Base-by-base conservation (phyloP, 1,140 invertebrate species). In the Ganaspis sp. region DNA sequence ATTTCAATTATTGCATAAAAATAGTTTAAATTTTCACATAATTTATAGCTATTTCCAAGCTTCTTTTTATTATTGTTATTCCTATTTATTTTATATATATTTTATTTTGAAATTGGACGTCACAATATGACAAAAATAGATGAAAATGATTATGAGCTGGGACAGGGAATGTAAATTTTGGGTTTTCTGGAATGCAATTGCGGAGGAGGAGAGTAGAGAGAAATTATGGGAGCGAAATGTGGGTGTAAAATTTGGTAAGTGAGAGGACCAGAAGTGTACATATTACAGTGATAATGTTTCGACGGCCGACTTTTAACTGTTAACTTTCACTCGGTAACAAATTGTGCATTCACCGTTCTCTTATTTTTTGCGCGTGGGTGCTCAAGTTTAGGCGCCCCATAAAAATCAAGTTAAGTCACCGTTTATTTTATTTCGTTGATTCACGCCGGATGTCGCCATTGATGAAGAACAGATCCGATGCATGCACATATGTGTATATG, bases 361-460 rank as follows among this genome's bases (percentile, higher is more conserved):
- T 80, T 76, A 79, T 69, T 64, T 23, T 70, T 75, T 42, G 21
- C 42, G 9, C 58, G 84, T 85, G 84, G 84, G 85, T 80, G 85
- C 23, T 82, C 77, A 80, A 64, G 54, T 64, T 64, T 81, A 85
- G 79, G 76, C 75, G 75, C 74, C 70, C 76, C 81, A 77, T 77
- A 70, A 42, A 70, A 40, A 70, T 5, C 23, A 64, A 29, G 54
- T 64, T 64, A 64, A 64, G 54, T 64, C 54, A 64, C 23, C 54
- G 54, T n/a, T 72, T 75, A 81, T 86, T 85, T 79, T 82, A 80
- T 76, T 71, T 73, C 49, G 83, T 86, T 86, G 84, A 87, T 86
- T 87, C 85, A 85, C 79, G 81, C 86, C 85, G 85, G 85, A 87
- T 87, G 85, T 87, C 86, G 83, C 86, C 75, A 80, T 83, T 85